Base-by-base conservation (phyloP, 1,140 invertebrate species). In the Polypedilum vanderplanki region DNA sequence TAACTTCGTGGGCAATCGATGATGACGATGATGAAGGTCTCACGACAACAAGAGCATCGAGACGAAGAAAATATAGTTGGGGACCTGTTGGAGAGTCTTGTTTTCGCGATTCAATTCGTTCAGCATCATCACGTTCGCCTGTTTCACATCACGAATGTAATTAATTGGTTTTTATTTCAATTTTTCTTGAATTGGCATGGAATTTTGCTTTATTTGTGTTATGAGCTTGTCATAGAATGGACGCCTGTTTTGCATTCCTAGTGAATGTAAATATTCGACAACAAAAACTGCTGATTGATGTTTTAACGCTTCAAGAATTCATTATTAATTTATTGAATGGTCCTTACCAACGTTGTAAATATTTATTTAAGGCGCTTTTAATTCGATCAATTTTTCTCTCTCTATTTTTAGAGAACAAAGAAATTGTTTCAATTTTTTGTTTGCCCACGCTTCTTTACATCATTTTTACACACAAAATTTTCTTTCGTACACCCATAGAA, bases 71-170 rank as follows among this genome's bases (percentile, higher is more conserved):
- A 7, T 70, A 70, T 20, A 70, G 65, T 22, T 70, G 65, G 65
- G 65, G 65, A 20, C 65, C 17, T 3, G 65, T 20, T 70, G 65
- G 65, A 20, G 65, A 70, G 5, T 9, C 4, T 20, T n/a, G 65
- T 8, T 70, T 70, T 70, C 17, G 65, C 17, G 65, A 70, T 22
- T 70, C 65, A 8, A 70, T 70, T 70, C 65, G 65, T 8, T 70
- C 65, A 18, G 65, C 65, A 18, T 70, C 65, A 7, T 70, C 65
- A 2, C 65, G 65, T 20, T 70, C 65, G 10, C 65, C 65, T 20
- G 65, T 70, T 10, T 70, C 65, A 18, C 65, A 70, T 70, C 65
- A 70, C 20, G 65, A 70, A 70, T 70, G 65, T 70, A 70, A 70
- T 20, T 57, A 57, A 57, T 57, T 57, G 46, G 46, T 15, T n/a